Evolutionary conservation across 2,113 vertebrate genomes (phyloP), one percentile per base, ranked within the genome.

Genomic region (Pelecanus crispus): DNA sequence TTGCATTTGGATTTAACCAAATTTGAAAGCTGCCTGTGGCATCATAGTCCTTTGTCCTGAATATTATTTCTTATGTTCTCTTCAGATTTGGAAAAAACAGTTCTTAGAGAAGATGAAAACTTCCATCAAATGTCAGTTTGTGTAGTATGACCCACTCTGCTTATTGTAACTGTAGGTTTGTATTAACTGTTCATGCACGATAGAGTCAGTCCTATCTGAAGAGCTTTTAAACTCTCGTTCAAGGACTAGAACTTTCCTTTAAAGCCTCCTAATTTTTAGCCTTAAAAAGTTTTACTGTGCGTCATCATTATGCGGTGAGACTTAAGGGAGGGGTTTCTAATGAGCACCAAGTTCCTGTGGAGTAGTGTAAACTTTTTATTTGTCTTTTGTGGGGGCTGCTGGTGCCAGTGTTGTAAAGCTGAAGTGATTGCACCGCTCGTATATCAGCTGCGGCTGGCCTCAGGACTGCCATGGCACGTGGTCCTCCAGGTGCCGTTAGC

Each of bases 341-440:
- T 14, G 62, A 83, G 29, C 66, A 31, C 24, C 62, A 50, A 58
- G 56, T 17, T 62, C 34, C 86, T 29, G 61, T 9, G 72, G 49
- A 72, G 63, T 2, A 15, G 16, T 13, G 24, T 32, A 75, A 96
- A 84, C 22, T 52, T 73, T 84, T 71, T 59, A 70, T 87, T 91
- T 71, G 94, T 85, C 78, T 58, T 42, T 19, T n/a, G 61, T 53
- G 77, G 75, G 34, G 17, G 58, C 31, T 53, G 31, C 72, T 25
- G 56, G 59, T 59, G 81, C 74, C 58, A 32, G 75, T 13, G 65
- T 14, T 72, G 86, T 24, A 34, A 34, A 58, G 67, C n/a, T 25
- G 63, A 5, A 14, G 47, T 11, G 47, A 29, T 78, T 28, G 6
- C 2, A 0, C 38, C 2, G 11, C 58, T 44, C 0, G 3, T 31